Evolutionary conservation across 2,113 vertebrate species (phyloP).

Genomic region (Pardalotus punctatus): DNA sequence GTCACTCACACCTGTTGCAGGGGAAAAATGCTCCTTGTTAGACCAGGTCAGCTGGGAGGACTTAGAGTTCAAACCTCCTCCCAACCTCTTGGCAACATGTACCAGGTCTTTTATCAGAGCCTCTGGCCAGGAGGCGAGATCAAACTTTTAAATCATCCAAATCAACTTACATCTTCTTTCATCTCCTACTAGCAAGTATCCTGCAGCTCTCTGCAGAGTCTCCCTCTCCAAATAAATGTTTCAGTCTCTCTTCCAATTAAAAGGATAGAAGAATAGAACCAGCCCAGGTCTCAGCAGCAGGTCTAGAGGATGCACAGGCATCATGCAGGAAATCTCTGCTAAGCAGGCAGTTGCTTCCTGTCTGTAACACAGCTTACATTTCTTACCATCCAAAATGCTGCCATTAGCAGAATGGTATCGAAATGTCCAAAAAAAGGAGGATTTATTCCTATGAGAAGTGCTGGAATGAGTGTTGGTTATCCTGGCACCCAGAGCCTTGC

Average conservation of each 20-base stretch:
- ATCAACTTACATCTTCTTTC: neutral
- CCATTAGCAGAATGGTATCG: neutral
- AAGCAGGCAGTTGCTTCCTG: neutral
- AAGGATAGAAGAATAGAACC: neutral
- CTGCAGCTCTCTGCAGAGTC: neutral
- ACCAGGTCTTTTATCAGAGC: neutral
- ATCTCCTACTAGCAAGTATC: neutral
- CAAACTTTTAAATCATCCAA: neutral
- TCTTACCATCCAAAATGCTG: neutral
- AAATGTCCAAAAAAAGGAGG: neutral
- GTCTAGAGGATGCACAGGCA: neutral
- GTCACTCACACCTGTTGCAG: conserved; percentile 27
- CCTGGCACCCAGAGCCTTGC: neutral
- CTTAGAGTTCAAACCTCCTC: neutral
- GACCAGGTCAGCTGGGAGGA: neutral
- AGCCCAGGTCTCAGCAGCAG: neutral
- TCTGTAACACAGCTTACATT: neutral
- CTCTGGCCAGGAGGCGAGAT: neutral
- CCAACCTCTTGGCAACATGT: neutral
- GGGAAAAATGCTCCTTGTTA: neutral
- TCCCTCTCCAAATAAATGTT: neutral
- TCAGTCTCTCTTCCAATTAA: neutral
- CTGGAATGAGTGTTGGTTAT: neutral
- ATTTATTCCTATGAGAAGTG: neutral
- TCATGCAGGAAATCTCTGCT: neutral